These are phyloP conservation scores for Labrus mixtus DNA, from an alignment of 2,113 vertebrate genomes.

Conservation along the genomic window DNA sequence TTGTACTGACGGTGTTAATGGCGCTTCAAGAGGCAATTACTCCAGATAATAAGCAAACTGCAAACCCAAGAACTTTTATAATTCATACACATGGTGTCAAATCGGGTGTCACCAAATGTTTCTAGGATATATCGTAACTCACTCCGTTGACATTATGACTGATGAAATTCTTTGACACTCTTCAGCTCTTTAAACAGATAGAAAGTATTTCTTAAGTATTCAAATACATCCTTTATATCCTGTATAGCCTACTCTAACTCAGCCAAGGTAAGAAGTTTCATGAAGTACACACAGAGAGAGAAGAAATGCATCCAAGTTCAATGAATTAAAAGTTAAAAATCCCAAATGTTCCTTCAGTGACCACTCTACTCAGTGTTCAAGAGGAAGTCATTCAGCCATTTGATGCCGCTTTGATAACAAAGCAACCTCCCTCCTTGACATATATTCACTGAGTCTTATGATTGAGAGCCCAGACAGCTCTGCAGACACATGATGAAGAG, in stretches of 20 bases:
- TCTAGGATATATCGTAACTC: neutral
- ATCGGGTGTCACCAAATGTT: conserved; percentile 15
- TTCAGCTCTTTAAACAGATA: neutral
- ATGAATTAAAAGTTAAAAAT: neutral
- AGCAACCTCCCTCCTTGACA: neutral
- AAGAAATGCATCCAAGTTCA: neutral
- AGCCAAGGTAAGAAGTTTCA: conserved; percentile 24
- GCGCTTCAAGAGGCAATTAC: neutral
- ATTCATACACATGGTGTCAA: conserved; percentile 5
- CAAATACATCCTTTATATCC: conserved; percentile 9
- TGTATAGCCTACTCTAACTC: conserved; percentile 8
- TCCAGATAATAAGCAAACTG: conserved; percentile 9
- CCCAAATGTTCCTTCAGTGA: neutral
- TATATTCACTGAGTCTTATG: neutral
- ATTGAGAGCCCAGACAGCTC: neutral
- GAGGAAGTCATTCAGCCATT: neutral
- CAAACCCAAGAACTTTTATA: conserved; percentile 8
- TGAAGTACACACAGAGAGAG: neutral
- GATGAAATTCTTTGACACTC: conserved; percentile 24
- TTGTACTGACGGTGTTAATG: conserved; percentile 6
- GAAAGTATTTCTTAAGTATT: neutral
- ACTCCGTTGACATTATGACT: conserved; percentile 13
- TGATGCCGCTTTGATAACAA: neutral
- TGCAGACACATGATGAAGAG: neutral
- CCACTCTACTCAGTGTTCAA: neutral